Evolutionary conservation across 2,113 vertebrate species (phyloP).

Genomic region (Stercorarius parasiticus): DNA sequence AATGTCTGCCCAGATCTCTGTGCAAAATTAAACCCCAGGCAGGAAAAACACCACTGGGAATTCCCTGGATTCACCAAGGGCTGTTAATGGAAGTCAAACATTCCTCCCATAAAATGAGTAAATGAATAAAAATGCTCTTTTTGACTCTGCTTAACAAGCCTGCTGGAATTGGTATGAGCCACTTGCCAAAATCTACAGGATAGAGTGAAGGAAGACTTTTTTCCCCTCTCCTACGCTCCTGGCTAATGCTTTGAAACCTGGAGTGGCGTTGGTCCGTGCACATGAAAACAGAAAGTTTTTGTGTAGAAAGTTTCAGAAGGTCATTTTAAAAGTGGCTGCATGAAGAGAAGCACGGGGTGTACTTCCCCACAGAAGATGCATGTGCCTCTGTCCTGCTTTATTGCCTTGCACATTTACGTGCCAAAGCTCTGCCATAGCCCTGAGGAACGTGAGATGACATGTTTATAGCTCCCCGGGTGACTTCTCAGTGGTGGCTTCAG

Average conservation of each 20-base stretch:
- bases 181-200: background rate
- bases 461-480: background rate
- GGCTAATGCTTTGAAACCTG: background rate
- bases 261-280: rapidly evolving
- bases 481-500: background rate
- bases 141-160: background rate
- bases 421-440: background rate
- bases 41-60: background rate
- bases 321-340: background rate
- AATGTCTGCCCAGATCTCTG: background rate
- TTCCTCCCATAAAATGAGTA: background rate
- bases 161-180: background rate
- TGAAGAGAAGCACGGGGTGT: background rate
- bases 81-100: background rate
- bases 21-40: background rate
- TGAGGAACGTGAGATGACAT: background rate
- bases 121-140: background rate
- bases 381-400: background rate
- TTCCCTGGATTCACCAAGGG: background rate
- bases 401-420: background rate
- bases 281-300: background rate
- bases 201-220: background rate
- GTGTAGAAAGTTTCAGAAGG: constrained; percentile 20
- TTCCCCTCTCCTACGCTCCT: background rate
- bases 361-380: background rate